phyloP scores from a whole-genome alignment of 2,888 invertebrate species.

The Drosophila cracens region DNA sequence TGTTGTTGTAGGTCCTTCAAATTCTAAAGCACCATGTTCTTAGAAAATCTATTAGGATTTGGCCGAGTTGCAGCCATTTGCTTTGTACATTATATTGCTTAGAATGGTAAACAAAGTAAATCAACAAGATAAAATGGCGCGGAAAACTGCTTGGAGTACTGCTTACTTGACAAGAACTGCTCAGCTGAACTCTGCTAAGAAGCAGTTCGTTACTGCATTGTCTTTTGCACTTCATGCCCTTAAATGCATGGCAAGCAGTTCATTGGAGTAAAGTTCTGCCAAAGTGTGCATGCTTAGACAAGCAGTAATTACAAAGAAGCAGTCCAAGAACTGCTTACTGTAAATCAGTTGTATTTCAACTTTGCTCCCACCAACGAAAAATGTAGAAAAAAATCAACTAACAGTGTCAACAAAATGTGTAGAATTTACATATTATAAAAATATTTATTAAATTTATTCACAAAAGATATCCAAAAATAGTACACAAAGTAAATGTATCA shows the following conservation, averaged over 20 bases:
- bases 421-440: slow-evolving; percentile 6
- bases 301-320: background rate
- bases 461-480: slow-evolving; percentile 32
- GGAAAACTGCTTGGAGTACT: background rate
- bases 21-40: background rate
- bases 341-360: background rate
- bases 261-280: background rate
- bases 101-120: background rate
- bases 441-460: slow-evolving; percentile 50
- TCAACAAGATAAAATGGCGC: background rate
- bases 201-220: background rate
- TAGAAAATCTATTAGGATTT: background rate
- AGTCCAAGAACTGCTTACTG: background rate
- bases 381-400: background rate
- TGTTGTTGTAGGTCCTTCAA: background rate
- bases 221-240: background rate
- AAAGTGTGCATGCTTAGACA: background rate
- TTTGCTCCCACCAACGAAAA: background rate
- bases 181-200: background rate
- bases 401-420: background rate
- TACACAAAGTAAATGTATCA: slow-evolving; percentile 15
- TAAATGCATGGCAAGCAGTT: background rate
- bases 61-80: background rate
- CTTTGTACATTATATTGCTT: background rate
- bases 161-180: background rate